Evolutionary conservation across 2,888 invertebrate genomes (phyloP).

Genomic region (Abscondita cerata): DNA sequence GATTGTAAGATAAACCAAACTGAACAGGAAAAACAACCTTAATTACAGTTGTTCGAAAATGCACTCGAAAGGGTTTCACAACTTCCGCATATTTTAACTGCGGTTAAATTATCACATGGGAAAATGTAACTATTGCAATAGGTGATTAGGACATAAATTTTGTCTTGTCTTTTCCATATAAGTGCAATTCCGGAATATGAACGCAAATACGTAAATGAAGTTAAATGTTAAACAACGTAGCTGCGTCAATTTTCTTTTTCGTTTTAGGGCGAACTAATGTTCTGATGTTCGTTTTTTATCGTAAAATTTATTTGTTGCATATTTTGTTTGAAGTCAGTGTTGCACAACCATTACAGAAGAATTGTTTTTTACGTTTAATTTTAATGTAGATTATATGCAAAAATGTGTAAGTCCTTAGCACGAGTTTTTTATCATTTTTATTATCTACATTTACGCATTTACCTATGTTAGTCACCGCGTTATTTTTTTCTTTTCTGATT

Average conservation of each 20-base stretch:
- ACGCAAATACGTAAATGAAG: too few species aligned
- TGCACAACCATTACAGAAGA: not conserved
- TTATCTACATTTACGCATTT: not conserved
- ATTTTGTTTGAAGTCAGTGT: not conserved
- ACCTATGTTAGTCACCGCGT: not conserved
- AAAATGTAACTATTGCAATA: slow-evolving; percentile 29
- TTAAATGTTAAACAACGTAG: too few species aligned
- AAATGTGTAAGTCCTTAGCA: not conserved
- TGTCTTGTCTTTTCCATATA: not conserved
- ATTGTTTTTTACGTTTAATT: not conserved
- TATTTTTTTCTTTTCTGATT: too few species aligned
- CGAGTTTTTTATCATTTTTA: not conserved
- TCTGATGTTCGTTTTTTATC: not conserved
- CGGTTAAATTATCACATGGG: slow-evolving; percentile 14
- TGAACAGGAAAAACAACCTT: slow-evolving; percentile 22
- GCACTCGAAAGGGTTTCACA: slow-evolving; percentile 13
- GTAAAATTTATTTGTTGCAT: not conserved
- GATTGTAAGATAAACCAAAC: slow-evolving; percentile 24
- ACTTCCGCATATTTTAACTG: slow-evolving; percentile 13
- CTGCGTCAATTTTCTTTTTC: too few species aligned
- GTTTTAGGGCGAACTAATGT: too few species aligned
- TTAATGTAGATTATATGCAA: not conserved
- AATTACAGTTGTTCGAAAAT: slow-evolving; percentile 17
- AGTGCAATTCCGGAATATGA: too few species aligned
- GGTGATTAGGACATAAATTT: not conserved